Evolutionary conservation across 2,797 vertebrate genomes (phyloP).

Genomic region (Bucorvus abyssinicus): DNA sequence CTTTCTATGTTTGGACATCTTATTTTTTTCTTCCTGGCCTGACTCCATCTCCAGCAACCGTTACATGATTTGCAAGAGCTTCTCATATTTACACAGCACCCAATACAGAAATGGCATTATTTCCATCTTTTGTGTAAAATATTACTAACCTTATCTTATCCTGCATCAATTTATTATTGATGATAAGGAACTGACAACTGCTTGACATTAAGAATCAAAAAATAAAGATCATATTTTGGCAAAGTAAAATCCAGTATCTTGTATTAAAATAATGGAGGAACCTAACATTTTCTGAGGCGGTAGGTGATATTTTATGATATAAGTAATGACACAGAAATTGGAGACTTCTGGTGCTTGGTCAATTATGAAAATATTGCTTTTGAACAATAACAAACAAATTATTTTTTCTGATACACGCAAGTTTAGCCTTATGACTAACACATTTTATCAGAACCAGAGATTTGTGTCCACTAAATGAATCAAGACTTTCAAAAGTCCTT

Average conservation of each 20-base stretch:
- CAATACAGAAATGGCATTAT: constrained; percentile 42
- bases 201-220: neutral
- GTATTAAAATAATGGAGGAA: neutral
- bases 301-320: neutral
- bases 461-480: neutral
- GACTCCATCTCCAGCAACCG: constrained; percentile 4
- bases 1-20: constrained; percentile 40
- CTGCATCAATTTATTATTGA: neutral
- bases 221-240: neutral
- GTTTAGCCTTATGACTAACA: neutral
- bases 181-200: neutral
- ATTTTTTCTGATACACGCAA: neutral
- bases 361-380: neutral
- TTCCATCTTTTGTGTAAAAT: neutral
- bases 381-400: neutral
- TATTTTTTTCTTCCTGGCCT: constrained; percentile 3
- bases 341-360: neutral
- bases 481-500: neutral
- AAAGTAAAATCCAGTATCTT: neutral
- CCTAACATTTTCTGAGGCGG: neutral
- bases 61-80: constrained; percentile 34
- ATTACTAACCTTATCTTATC: neutral
- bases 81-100: constrained; percentile 40
- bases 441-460: neutral
- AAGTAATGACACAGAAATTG: neutral